Evolutionary conservation across 2,113 vertebrate species (phyloP), one percentile per base, ranked within the genome.

Genomic region (Pelecanus crispus): DNA sequence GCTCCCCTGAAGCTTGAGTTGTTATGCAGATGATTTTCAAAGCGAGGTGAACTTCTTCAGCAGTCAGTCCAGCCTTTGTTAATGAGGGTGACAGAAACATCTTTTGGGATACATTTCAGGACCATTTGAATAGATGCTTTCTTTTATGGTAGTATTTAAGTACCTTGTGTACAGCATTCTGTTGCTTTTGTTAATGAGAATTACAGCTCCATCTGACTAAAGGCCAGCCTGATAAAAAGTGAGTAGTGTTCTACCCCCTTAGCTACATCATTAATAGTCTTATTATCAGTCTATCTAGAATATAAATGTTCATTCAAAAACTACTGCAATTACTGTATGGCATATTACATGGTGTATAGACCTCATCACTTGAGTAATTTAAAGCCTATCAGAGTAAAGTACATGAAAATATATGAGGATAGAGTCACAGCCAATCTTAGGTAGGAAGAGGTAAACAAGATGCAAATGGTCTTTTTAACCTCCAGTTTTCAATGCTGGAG

Each of bases 281-380:
- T 92, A 81, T 95, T 86, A 94, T 90, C 81, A 92, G 40, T 77
- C 81, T 86, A 89, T 56, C 55, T 79, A 50, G 63, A 87, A 86
- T 89, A 89, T 55, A 95, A 91, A 92, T 62, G 68, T 78, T 68
- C 49, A 90, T 81, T 59, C 36, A 82, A 73, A 91, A 95, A 95
- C 62, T 61, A 65, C n/a, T 79, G 49, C 81, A 89, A 56, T 96
- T 89, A 91, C 81, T 62, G 65, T 91, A 71, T 3, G 49, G 78
- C 45, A 19, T 58, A 73, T 86, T 92, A 65, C 59, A 77, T 25
- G 5, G 28, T 61, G 56, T 40, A 21, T 10, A 90, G 78, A 53
- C 65, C 86, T 96, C 86, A 91, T 95, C 68, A 86, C 20, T 79
- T 75, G n/a, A 53, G 53, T 72, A 93, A 96, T 86, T 92, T 81